Evolutionary conservation across 2,888 invertebrate genomes (phyloP).

Genomic region (Tinea pellionella): DNA sequence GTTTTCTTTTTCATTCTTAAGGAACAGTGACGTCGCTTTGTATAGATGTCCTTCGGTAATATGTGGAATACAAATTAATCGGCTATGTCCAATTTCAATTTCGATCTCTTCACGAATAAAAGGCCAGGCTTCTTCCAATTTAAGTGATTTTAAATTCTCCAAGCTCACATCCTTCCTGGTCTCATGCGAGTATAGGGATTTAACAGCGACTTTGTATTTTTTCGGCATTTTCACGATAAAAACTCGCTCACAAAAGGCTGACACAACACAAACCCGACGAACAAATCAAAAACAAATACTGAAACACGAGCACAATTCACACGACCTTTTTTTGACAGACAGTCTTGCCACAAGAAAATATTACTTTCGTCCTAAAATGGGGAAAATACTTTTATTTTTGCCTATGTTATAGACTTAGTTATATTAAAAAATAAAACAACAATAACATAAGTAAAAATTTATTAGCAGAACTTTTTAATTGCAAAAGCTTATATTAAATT

Average conservation of each 20-base stretch:
- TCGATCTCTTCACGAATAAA: constrained; percentile 66
- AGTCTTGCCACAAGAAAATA: background rate
- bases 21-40: constrained; percentile 58
- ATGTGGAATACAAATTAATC: constrained; percentile 62
- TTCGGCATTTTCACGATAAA: constrained; percentile 47
- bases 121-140: constrained; percentile 64
- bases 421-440: no score
- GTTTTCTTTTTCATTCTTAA: constrained; percentile 54
- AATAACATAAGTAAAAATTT: no score
- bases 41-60: constrained; percentile 63
- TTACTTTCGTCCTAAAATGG: no score
- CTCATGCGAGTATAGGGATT: constrained; percentile 61
- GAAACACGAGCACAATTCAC: no score
- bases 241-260: background rate
- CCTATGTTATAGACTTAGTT: no score
- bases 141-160: constrained; percentile 51
- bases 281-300: background rate
- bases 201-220: constrained; percentile 61
- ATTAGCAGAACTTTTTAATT: no score
- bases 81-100: constrained; percentile 60
- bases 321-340: background rate
- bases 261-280: background rate
- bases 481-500: no score
- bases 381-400: no score
- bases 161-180: constrained; percentile 64